Conservation (phyloP, 2,113 vertebrate genomes). For the Amphiprion ocellaris region DNA sequence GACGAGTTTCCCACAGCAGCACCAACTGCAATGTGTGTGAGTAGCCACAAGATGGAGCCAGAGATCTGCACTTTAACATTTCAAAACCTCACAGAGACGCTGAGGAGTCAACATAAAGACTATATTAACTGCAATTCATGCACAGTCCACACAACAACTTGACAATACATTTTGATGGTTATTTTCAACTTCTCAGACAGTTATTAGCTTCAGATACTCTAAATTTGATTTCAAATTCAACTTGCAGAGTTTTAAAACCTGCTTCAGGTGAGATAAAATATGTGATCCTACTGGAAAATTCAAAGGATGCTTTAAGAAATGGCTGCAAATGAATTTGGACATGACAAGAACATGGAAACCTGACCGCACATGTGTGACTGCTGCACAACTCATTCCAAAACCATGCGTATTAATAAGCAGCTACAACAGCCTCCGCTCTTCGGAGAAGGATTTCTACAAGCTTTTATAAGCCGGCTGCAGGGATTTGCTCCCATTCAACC, state of each 20-base stretch:
- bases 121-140: background rate
- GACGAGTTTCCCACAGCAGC: background rate
- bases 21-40: background rate
- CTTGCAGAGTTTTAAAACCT: too few species aligned
- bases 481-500: too few species aligned
- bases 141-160: too few species aligned
- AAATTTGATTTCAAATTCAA: too few species aligned
- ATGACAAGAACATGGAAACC: too few species aligned
- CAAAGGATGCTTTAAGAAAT: too few species aligned
- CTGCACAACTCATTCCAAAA: background rate
- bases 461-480: too few species aligned
- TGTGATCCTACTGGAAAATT: too few species aligned
- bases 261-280: too few species aligned
- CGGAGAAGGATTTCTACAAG: background rate
- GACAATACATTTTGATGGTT: background rate
- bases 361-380: background rate
- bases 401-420: background rate
- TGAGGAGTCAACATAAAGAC: background rate
- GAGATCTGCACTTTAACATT: background rate
- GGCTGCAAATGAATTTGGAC: too few species aligned
- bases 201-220: background rate
- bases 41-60: constrained; percentile 77
- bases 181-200: background rate
- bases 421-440: background rate
- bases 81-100: background rate